Base-by-base conservation (phyloP, 2,888 invertebrate genomes). In the Periphyllus acericola region DNA sequence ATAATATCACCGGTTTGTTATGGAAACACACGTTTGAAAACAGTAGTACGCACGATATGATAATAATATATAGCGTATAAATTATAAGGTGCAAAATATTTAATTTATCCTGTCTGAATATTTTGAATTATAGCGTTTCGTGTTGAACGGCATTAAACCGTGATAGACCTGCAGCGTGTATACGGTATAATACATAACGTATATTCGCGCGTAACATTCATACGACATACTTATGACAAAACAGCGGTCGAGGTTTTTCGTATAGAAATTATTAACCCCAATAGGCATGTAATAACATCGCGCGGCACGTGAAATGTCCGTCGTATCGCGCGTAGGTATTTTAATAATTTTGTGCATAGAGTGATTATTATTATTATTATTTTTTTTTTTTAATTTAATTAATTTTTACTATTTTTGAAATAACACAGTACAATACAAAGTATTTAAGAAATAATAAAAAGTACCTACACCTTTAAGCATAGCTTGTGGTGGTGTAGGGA, bases 51-150 rank as follows among this genome's bases (percentile, higher is more conserved):
- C 29, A 71, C 71, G 71, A 32, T 71, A n/a, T n/a, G n/a, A n/a
- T n/a, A n/a, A n/a, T n/a, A n/a, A n/a, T n/a, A n/a, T n/a, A n/a
- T n/a, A 32, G 14, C 32, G 32, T 34, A 79, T 79, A 79, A 78
- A 79, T 79, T 60, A 79, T 80, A 80, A 80, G 80, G 40, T 68
- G 40, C 9, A 80, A 36, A 40, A 19, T 80, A 29, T 29, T 66
- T 36, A 68, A 80, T 80, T 66, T 80, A 68, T 34, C 29, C 80
- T 29, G 40, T 40, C 66, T 8, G 29, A 40, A 68, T 40, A 80
- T 40, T 68, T 68, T 71, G 19, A 80, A 66, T 40, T 80, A 79
- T 79, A 68, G 11, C 14, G 32, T 66, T 66, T 29, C 40, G 66
- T 66, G 66, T 80, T 29, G 36, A 40, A 68, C 40, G 29, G 0